Base-by-base conservation (phyloP, 2,113 vertebrate species). In the Axis porcinus region DNA sequence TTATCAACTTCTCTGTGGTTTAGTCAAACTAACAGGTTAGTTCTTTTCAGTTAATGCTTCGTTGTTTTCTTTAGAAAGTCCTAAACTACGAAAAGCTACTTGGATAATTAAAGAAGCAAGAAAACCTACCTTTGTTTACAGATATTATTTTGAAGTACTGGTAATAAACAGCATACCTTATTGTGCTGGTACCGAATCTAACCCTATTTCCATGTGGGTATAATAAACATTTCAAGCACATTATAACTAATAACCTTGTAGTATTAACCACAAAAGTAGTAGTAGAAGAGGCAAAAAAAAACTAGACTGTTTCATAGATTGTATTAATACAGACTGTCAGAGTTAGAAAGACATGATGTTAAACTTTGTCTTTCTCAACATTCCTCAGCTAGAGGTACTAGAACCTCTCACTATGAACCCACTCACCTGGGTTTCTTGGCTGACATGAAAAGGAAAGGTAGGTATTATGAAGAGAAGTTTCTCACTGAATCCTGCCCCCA, bases 41-140 rank as follows among this genome's bases (percentile, higher is more conserved):
- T 57, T 90, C 15, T 92, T 97, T 60, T 95, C 55, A 86, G 13
- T 60, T 40, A 91, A 74, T 64, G 23, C 5, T 81, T 58, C 36
- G 78, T 78, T 67, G 62, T 70, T 86, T 9, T 86, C 15, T 94
- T 85, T 58, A 82, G 57, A 85, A 45, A 23, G 3, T n/a, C 15
- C n/a, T 55, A 27, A 88, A 58, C 36, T n/a, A 74, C 0, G 10
- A 47, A 81, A 83, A 33, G 25, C 2, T 5, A 85, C 86, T 52
- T 85, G 36, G 27, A 85, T 87, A 91, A 86, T 9, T 76, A 28
- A 52, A 64, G 21, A 50, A 78, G 87, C 33, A 60, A 36, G 43
- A 67, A 94, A 92, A 89, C 2, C 23, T 19, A 50, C 13, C 33
- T 74, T 54, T 85, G 30, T 62, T 91, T 11, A 47, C 0, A 93